A percentile compares a stretch with the other conserved stretches of the same genome.
Conservation (phyloP, 2,797 vertebrate species). For the Lagorchestes hirsutus region DNA sequence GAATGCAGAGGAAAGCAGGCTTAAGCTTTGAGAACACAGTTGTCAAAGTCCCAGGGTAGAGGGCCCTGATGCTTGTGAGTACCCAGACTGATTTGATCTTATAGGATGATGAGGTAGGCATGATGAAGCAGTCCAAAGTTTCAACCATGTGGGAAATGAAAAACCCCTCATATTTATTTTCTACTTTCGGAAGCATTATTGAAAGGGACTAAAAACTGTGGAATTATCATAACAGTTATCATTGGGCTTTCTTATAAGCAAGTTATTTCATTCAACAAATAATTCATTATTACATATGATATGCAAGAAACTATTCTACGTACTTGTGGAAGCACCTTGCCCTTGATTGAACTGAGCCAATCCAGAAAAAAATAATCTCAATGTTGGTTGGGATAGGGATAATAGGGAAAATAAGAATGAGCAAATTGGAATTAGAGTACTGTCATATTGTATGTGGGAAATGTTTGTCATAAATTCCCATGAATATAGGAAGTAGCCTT, state of each 20-base stretch:
- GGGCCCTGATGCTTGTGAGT: neutral
- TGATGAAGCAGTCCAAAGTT: neutral
- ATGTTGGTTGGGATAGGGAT: neutral
- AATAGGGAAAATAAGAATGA: neutral
- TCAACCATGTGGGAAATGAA: neutral
- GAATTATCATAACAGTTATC: neutral
- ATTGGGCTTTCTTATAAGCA: neutral
- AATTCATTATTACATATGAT: neutral
- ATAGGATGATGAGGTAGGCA: neutral
- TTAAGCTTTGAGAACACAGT: neutral
- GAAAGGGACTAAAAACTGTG: neutral
- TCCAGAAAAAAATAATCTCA: neutral
- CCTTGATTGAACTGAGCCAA: neutral
- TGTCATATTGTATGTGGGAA: neutral
- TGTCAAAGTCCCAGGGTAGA: neutral
- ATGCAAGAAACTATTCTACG: neutral
- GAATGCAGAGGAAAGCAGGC: neutral
- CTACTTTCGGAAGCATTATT: neutral
- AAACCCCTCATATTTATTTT: neutral
- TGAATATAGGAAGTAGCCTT: neutral
- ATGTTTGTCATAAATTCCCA: neutral
- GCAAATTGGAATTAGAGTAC: neutral
- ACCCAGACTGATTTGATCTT: neutral
- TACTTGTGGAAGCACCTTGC: neutral
- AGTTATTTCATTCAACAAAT: neutral